phyloP scores from a whole-genome alignment of 2,113 vertebrate species.

The Pampusana beccarii region DNA sequence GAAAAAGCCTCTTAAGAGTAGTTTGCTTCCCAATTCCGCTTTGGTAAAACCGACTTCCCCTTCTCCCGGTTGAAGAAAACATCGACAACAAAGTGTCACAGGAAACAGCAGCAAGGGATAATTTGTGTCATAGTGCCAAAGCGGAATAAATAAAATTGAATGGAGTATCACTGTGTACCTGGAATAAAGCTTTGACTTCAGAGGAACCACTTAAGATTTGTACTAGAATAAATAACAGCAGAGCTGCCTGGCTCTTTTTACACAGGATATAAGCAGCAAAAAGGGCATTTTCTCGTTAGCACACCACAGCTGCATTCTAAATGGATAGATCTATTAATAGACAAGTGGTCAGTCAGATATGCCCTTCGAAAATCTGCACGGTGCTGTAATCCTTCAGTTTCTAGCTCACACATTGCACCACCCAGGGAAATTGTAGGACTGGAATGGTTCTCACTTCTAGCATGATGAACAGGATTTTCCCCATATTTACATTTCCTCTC shows the following conservation, averaged over 20 bases:
- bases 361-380: neutral
- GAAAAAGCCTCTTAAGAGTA: neutral
- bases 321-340: slow-evolving; percentile 29
- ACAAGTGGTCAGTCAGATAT: slow-evolving; percentile 35
- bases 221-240: neutral
- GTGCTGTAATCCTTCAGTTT: neutral
- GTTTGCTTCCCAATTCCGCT: neutral
- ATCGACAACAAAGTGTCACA: neutral
- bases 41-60: neutral
- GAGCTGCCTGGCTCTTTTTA: neutral
- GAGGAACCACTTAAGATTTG: neutral
- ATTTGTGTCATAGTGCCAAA: neutral
- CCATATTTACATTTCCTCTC: neutral
- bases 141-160: neutral
- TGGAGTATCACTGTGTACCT: neutral
- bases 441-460: neutral
- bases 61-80: neutral
- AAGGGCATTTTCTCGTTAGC: neutral
- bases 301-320: neutral
- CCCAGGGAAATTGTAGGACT: neutral
- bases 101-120: neutral
- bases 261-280: neutral
- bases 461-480: neutral
- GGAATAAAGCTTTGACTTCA: neutral
- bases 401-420: neutral